Percentiles rank a stretch among this genome's conserved stretches.
Evolutionary conservation across 1,140 invertebrate genomes (phyloP).

Genomic region (Achroia grisella): DNA sequence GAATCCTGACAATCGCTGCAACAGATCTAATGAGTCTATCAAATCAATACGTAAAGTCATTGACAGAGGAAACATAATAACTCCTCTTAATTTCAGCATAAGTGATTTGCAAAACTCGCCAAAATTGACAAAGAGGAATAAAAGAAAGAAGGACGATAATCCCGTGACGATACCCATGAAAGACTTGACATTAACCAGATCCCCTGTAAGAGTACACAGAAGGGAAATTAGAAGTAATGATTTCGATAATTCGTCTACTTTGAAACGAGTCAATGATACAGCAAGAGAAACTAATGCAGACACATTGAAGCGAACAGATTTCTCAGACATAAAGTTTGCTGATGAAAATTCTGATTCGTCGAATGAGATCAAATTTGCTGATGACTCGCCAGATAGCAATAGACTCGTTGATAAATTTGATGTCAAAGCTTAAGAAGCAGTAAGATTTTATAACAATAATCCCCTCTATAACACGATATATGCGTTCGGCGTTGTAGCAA

Average conservation of each 20-base stretch:
- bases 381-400: slow-evolving; percentile 65
- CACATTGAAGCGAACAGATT: slow-evolving; percentile 49
- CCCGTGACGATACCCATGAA: slow-evolving; percentile 59
- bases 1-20: slow-evolving; percentile 31
- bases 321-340: slow-evolving; percentile 63
- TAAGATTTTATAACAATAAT: slow-evolving; percentile 5
- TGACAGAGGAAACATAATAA: slow-evolving; percentile 62
- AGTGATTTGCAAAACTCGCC: slow-evolving; percentile 57
- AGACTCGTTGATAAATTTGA: slow-evolving; percentile 52
- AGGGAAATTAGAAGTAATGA: slow-evolving; percentile 41
- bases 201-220: slow-evolving; percentile 48
- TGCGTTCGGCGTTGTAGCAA: too few species aligned
- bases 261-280: slow-evolving; percentile 54
- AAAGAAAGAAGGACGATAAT: slow-evolving; percentile 46
- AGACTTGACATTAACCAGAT: slow-evolving; percentile 51
- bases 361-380: slow-evolving; percentile 64
- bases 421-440: slow-evolving; percentile 38
- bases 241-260: slow-evolving; percentile 46
- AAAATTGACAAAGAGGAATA: slow-evolving; percentile 42
- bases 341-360: slow-evolving; percentile 70
- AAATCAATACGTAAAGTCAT: slow-evolving; percentile 53
- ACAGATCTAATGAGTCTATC: slow-evolving; percentile 54
- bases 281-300: slow-evolving; percentile 43
- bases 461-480: too few species aligned
- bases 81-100: slow-evolving; percentile 68